Evolutionary conservation across 2,797 vertebrate genomes (phyloP), one percentile per base, ranked within the genome.

Genomic region (Hirundo rustica): DNA sequence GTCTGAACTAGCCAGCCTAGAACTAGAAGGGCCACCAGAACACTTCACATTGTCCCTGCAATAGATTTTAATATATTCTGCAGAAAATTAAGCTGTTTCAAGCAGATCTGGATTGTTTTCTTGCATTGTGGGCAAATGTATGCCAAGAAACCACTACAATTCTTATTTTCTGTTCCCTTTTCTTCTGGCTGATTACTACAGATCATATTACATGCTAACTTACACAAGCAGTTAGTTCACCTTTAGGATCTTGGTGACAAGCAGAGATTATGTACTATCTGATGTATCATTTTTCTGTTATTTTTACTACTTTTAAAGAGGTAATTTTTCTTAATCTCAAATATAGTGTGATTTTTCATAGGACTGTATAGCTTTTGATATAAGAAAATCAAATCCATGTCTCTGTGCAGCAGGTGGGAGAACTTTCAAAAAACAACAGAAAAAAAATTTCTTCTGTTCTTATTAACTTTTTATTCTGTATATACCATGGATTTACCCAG

Each of bases 141-240:
- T 71, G 75, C 2, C 8, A 75, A 75, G 27, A 76, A 85, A 81
- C 40, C 61, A 55, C 12, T 29, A 47, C 15, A 81, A 25, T 71
- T 87, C 90, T 85, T 85, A 60, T 80, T 77, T 92, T 36, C 68
- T 90, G 26, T 66, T 94, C 22, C 25, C 22, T 66, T 93, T 88
- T 11, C 38, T 91, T 87, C 47, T 71, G 74, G 9, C 53, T 88
- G 65, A 87, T 93, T 66, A 87, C 21, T 51, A 34, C 12, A 91
- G 86, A 93, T 92, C 53, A 40, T 50, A 91, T 92, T 93, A 94
- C 50, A 42, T 81, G 42, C 50, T 81, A 74, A 80, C 11, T 48
- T 90, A 66, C 0, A 0, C 65, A 90, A 91, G 30, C 3, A 10
- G 36, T 47, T 91, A 88, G 57, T 78, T 92, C 66, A 54, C 40